Evolutionary conservation across 2,888 invertebrate genomes (phyloP).

Genomic region (Eristalinus sepulchralis): DNA sequence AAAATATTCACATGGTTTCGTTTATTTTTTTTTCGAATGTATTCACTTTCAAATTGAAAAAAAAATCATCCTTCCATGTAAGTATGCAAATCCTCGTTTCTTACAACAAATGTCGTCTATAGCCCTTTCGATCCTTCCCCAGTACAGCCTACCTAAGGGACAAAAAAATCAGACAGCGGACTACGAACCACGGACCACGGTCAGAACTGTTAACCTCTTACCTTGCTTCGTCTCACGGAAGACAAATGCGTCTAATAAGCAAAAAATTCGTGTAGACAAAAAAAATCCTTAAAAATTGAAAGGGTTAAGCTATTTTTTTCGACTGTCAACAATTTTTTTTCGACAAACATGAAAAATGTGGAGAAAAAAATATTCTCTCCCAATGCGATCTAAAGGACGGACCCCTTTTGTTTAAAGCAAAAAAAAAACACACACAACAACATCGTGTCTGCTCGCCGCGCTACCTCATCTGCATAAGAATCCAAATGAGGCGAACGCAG

Average conservation of each 20-base stretch:
- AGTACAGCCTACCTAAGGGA: conserved; percentile 42
- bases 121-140: conserved; percentile 19
- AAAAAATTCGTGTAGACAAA: conserved; percentile 33
- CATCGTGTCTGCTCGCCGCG: conserved; percentile 35
- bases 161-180: no score
- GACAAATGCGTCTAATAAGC: conserved; percentile 41
- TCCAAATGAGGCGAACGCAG: conserved; percentile 57
- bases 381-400: conserved; percentile 58
- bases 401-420: conserved; percentile 68
- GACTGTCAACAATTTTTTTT: conserved; percentile 61
- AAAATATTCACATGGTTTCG: no score
- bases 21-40: conserved; percentile 12
- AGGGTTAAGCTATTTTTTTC: conserved; percentile 64
- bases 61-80: conserved; percentile 4
- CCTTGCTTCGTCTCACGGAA: conserved; percentile 57
- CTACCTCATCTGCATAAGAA: conserved; percentile 69
- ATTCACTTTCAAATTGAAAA: conserved; percentile 23
- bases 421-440: neutral
- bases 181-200: conserved; percentile 68
- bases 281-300: conserved; percentile 63
- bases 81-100: conserved; percentile 62
- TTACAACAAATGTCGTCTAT: conserved; percentile 28
- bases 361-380: conserved; percentile 40
- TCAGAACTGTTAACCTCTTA: conserved; percentile 62
- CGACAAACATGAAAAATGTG: conserved; percentile 30